These are phyloP conservation scores for Drosophila setifemur DNA, from an alignment of 1,140 invertebrate species.

Conservation along the genomic window DNA sequence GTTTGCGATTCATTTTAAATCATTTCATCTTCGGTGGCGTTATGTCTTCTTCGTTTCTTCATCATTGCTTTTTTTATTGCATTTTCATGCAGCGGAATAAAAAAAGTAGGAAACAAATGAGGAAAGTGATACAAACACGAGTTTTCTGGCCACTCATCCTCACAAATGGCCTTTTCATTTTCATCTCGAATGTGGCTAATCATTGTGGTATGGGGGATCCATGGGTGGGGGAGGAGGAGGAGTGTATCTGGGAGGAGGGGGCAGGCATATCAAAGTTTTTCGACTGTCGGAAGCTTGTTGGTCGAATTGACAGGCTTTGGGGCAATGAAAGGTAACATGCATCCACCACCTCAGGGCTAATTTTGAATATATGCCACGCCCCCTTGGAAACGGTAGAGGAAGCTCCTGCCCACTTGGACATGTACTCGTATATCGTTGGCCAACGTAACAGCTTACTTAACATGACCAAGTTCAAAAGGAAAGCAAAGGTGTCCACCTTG, in stretches of 20 bases:
- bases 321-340: constrained; percentile 33
- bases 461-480: neutral
- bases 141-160: constrained; percentile 42
- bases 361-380: constrained; percentile 19
- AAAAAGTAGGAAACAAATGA: constrained; percentile 28
- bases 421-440: too few relatives aligned
- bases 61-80: constrained; percentile 34
- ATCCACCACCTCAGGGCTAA: constrained; percentile 8
- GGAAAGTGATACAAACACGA: constrained; percentile 36
- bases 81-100: constrained; percentile 27
- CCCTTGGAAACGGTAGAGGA: neutral
- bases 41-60: constrained; percentile 10
- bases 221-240: too few relatives aligned
- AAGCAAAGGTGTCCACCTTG: neutral
- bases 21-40: constrained; percentile 54
- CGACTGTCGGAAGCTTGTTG: constrained; percentile 46
- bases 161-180: constrained; percentile 31
- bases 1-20: constrained; percentile 63
- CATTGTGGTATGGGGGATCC: too few relatives aligned
- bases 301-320: constrained; percentile 32
- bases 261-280: constrained; percentile 8
- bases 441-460: constrained; percentile 32
- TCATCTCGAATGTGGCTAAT: constrained; percentile 39
- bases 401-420: constrained; percentile 5
- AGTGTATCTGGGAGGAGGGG: neutral